These are phyloP conservation scores for Eleginops maclovinus DNA, from an alignment of 2,113 vertebrate species.

Conservation along the genomic window DNA sequence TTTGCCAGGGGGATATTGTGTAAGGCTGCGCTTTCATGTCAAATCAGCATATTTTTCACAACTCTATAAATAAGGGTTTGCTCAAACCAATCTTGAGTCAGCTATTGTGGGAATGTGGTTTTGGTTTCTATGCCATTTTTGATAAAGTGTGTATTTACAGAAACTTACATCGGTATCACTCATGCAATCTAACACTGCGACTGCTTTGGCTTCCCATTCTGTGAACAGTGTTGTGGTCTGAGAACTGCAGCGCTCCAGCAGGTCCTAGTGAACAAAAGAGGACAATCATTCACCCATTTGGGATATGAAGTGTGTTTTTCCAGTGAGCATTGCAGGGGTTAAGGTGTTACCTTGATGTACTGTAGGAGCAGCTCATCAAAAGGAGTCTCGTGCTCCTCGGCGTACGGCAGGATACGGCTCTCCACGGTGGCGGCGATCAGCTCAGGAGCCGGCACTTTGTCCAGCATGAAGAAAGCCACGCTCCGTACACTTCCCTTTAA, in stretches of 20 bases:
- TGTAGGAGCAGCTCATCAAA: slow-evolving; percentile 91
- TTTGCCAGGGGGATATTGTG: too few species aligned
- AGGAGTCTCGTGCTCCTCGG: slow-evolving; percentile 86
- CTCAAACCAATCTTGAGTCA: too few species aligned
- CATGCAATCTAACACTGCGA: slow-evolving; percentile 91
- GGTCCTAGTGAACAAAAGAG: slow-evolving; percentile 82
- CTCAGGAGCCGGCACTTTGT: slow-evolving; percentile 93
- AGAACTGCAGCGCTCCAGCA: slow-evolving; percentile 90
- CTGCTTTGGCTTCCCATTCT: slow-evolving; percentile 95
- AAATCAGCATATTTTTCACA: too few species aligned
- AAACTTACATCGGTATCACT: slow-evolving; percentile 90
- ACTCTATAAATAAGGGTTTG: too few species aligned
- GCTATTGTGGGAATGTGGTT: too few species aligned
- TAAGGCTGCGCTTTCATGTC: too few species aligned
- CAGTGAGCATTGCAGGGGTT: neutral
- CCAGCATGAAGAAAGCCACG: slow-evolving; percentile 94
- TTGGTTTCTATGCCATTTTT: too few species aligned
- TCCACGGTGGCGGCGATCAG: slow-evolving; percentile 89
- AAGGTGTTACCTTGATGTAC: slow-evolving; percentile 91
- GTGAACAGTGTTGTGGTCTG: slow-evolving; percentile 92
- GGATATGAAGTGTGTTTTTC: neutral
- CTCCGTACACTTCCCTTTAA: slow-evolving; percentile 87
- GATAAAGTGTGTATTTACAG: too few species aligned
- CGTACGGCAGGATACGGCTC: slow-evolving; percentile 88
- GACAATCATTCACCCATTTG: neutral